phyloP scores from a whole-genome alignment of 2,888 invertebrate genomes.

The Lycophotia porphyrea region DNA sequence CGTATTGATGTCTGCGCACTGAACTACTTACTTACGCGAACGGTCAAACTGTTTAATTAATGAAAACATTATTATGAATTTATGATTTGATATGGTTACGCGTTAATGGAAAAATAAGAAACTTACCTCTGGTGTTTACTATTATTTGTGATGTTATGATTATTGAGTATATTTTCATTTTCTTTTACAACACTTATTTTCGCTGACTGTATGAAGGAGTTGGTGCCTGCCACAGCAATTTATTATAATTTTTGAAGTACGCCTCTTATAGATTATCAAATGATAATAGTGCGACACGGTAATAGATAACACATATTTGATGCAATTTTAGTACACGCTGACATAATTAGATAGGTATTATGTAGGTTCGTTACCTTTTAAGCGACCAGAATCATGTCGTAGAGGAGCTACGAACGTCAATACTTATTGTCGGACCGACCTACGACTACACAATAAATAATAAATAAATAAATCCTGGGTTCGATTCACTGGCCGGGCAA shows the following conservation, averaged over 20 bases:
- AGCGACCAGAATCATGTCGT: too few relatives aligned
- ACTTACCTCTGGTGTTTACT: neutral
- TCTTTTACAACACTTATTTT: neutral
- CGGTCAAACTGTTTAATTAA: neutral
- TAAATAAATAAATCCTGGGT: too few relatives aligned
- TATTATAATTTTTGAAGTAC: slow-evolving; percentile 12
- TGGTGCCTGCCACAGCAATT: neutral
- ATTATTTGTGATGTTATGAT: neutral
- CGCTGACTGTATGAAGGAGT: neutral
- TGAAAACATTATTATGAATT: slow-evolving; percentile 1
- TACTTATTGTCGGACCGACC: neutral
- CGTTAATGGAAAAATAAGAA: neutral
- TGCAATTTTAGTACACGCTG: slow-evolving; percentile 6
- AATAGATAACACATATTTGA: slow-evolving; percentile 35
- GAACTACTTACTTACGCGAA: neutral
- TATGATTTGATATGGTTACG: slow-evolving; percentile 10
- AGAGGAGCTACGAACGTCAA: neutral
- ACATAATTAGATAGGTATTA: neutral
- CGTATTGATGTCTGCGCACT: slow-evolving; percentile 13
- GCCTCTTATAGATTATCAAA: slow-evolving; percentile 16
- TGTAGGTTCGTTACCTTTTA: neutral
- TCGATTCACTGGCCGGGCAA: neutral
- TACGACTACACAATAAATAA: too few relatives aligned
- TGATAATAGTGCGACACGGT: slow-evolving; percentile 16
- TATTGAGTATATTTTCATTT: neutral